Evolutionary conservation across 2,797 vertebrate species (phyloP), one percentile per base, ranked within the genome.

Genomic region (Jordanella pulchra): DNA sequence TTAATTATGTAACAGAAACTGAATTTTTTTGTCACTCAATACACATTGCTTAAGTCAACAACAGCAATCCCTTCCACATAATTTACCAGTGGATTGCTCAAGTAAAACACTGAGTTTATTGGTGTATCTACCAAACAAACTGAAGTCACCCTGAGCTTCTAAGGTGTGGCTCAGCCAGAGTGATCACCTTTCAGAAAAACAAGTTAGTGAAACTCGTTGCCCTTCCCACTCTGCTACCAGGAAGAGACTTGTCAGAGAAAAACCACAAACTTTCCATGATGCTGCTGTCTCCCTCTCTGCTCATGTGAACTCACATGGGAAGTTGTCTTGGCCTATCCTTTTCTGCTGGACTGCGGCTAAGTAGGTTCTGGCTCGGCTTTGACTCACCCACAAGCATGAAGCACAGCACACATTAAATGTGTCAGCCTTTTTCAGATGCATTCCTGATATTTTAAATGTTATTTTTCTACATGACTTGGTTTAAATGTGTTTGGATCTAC

Each of bases 181-280:
- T 69, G 79, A 83, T 88, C 82, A 84, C 73, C 76, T 87, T 58
- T 68, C 18, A 80, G 71, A 75, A 86, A 87, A 89, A 89, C 82
- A 89, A 84, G 82, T 74, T 9, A 4, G 61, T 67, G 79, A 79
- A 78, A 75, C 77, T 72, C 44, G 39, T 11, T 32, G 21, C 84
- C 78, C 83, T 76, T 64, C 77, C 79, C 67, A 71, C 82, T 61
- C 18, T 0, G 66, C 78, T 82, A 89, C 78, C 83, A 87, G 85
- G 87, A 90, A 89, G 83, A 83, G 56, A 77, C 80, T 90, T 78
- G 81, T 87, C 79, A 82, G 73, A 67, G 71, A 73, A 91, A 42
- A 91, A 82, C 86, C 89, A 81, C 89, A 89, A 89, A 91, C 76
- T 91, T 91, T 92, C 90, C 90, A 89, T 91, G 85, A 90, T 86